Evolutionary conservation across 2,888 invertebrate genomes (phyloP).

Genomic region (Trachelus troglodyta): DNA sequence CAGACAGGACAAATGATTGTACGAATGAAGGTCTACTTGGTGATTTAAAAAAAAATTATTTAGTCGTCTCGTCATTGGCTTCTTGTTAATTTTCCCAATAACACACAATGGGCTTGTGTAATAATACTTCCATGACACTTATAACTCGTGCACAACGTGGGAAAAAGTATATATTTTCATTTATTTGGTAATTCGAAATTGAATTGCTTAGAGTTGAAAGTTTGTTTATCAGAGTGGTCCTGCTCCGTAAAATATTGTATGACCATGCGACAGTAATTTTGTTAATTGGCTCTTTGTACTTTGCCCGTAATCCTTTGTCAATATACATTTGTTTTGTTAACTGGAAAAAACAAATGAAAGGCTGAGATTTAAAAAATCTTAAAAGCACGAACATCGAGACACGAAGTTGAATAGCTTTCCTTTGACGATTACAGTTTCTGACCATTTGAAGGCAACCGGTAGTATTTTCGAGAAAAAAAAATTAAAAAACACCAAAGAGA

Average conservation of each 20-base stretch:
- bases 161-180: not conserved
- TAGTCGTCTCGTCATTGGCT: not conserved
- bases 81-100: not conserved
- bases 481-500: constrained; percentile 36
- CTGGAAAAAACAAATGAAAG: not conserved
- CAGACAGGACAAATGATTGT: not conserved
- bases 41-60: not conserved
- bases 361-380: not conserved
- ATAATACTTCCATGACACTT: not conserved
- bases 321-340: not conserved
- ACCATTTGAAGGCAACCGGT: constrained; percentile 12
- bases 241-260: not conserved
- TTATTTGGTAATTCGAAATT: not conserved
- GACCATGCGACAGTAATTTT: not conserved
- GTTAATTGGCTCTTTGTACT: not conserved
- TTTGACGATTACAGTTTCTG: constrained; percentile 21
- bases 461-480: constrained; percentile 8
- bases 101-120: not conserved
- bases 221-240: not conserved
- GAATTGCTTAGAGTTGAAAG: not conserved
- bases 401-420: constrained; percentile 26
- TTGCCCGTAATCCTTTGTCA: not conserved
- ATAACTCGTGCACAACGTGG: not conserved
- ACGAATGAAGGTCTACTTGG: not conserved
- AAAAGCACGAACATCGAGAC: constrained; percentile 18